Evolutionary conservation across 2,113 vertebrate genomes (phyloP), one percentile per base, ranked within the genome.

Genomic region (Ranitomeya variabilis): DNA sequence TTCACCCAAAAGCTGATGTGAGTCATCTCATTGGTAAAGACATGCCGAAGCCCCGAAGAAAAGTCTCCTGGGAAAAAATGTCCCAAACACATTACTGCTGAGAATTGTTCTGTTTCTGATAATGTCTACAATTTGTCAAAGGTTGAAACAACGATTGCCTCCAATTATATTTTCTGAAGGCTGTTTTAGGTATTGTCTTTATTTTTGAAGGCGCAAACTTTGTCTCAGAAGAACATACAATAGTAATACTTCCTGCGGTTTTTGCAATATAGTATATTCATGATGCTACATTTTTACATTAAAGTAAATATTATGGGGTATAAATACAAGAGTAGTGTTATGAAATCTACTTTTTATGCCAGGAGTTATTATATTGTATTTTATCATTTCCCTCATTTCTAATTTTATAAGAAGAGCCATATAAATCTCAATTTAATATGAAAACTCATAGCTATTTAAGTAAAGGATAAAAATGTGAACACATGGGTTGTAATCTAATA

Each of bases 1-100:
- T 88, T 88, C 86, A 82, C 86, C 86, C 86, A 74, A 82, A 81
- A 82, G 86, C 86, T 88, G 79, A 82, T 88, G 67, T 82, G 67
- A 74, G 78, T 88, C 64, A 74, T 88, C 79, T 71, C 80, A 88
- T 82, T 74, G 86, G 80, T 88, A 88, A 82, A 88, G 86, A 88
- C 86, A 88, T 64, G 59, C 73, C 62, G 16, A 52, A 64, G n/a
- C 86, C 79, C 19, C 18, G 64, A 81, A 71, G 78, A 59, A 73
- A 80, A 74, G 55, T 54, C 60, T 80, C 76, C 55, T 23, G 57
- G 79, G 26, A 82, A 80, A 88, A 80, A 45, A 83, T 83, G 80
- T 45, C 67, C 79, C 60, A 64, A 74, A 88, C 79, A 60, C 66
- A 88, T 82, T 82, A 88, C 31, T 74, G 86, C 51, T 71, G 67